Conservation (phyloP, 2,797 vertebrate species). For the Steatocranus sp. region DNA sequence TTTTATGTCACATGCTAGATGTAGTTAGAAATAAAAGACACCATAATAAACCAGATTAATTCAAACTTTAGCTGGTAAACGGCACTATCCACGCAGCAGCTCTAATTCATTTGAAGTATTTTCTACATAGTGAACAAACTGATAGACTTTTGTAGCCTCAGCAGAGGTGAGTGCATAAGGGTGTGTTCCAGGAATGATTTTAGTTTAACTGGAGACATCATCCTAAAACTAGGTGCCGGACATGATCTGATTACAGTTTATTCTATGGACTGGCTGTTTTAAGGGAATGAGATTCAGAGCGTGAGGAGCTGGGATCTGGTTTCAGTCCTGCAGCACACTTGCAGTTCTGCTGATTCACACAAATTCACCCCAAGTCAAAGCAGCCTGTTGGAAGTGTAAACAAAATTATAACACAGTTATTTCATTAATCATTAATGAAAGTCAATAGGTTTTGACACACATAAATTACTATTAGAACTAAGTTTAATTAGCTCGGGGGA, state of each 20-base stretch:
- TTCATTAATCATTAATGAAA: not conserved
- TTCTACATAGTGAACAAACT: not conserved
- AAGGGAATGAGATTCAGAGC: slow-evolving; percentile 47
- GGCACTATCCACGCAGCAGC: not conserved
- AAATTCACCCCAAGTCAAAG: slow-evolving; percentile 21
- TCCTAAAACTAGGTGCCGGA: slow-evolving; percentile 26
- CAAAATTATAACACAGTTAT: not conserved
- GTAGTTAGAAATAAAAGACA: not conserved
- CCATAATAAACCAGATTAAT: not conserved
- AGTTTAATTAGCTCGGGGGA: not conserved
- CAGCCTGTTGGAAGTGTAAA: slow-evolving; percentile 16
- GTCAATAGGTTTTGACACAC: not conserved
- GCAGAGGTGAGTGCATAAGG: not conserved
- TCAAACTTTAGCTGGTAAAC: not conserved
- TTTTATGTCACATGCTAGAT: not conserved
- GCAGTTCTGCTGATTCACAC: slow-evolving; percentile 65
- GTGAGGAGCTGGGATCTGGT: slow-evolving; percentile 56
- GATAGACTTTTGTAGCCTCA: not conserved
- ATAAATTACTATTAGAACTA: not conserved
- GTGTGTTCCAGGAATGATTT: slow-evolving; percentile 2
- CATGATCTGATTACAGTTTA: slow-evolving; percentile 50
- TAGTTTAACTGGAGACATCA: slow-evolving; percentile 10
- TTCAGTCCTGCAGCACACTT: slow-evolving; percentile 56
- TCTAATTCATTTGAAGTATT: not conserved
- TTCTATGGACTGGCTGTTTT: slow-evolving; percentile 32